These are phyloP conservation scores for Eumerus sabulonum DNA, from an alignment of 2,888 invertebrate species.

Conservation along the genomic window DNA sequence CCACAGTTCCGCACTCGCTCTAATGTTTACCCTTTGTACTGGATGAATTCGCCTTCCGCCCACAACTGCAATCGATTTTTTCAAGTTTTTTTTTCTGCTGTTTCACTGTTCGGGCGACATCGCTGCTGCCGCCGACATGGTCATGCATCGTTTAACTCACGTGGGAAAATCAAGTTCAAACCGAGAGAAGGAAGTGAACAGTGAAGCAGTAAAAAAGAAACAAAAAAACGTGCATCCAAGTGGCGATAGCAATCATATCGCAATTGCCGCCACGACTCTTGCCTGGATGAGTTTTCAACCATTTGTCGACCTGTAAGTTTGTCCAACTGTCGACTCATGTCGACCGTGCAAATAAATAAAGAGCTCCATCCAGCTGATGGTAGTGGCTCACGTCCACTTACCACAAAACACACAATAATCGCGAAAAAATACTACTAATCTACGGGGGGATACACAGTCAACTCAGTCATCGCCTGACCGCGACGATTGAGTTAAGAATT, in stretches of 20 bases:
- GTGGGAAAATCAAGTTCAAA: conserved; percentile 65
- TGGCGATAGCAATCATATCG: conserved; percentile 53
- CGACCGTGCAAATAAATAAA: conserved; percentile 44
- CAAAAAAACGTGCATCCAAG: conserved; percentile 50
- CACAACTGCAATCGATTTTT: conserved; percentile 18
- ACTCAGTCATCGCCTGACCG: conserved; percentile 1
- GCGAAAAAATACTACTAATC: conserved; percentile 30
- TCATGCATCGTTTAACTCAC: conserved; percentile 52
- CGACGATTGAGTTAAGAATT: conserved; percentile 16
- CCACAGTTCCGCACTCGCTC: not conserved
- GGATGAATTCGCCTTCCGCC: not conserved
- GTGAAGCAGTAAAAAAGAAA: conserved; percentile 3
- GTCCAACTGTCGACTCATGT: conserved; percentile 4
- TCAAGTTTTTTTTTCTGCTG: not conserved
- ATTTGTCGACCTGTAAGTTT: conserved; percentile 2
- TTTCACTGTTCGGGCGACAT: not conserved
- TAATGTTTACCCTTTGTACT: too few species aligned
- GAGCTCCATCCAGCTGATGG: conserved; percentile 22
- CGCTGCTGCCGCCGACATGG: conserved; percentile 23
- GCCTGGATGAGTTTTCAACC: conserved; percentile 51
- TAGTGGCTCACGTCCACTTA: conserved; percentile 21
- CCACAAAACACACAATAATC: conserved; percentile 24
- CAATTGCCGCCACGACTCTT: conserved; percentile 38
- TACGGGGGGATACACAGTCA: conserved; percentile 9
- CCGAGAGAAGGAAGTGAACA: conserved; percentile 43